A percentile compares a stretch with the other conserved stretches of the same genome.
These are phyloP conservation scores for Zaprionus africanus DNA, from an alignment of 1,140 invertebrate genomes.

Conservation along the genomic window DNA sequence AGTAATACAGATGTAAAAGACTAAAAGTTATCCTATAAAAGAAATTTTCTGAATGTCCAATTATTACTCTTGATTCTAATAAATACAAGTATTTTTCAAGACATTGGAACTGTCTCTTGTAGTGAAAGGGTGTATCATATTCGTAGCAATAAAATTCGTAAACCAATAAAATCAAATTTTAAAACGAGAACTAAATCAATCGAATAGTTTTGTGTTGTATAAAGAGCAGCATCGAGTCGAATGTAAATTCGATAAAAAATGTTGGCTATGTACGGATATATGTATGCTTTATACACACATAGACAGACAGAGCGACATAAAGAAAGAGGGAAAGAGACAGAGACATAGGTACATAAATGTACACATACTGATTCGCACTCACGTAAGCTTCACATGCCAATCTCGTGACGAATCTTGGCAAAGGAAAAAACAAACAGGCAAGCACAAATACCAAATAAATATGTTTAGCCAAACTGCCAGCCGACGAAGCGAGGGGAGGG, in stretches of 20 bases:
- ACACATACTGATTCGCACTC: slow-evolving; percentile 1
- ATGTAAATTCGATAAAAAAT: slow-evolving; percentile 32
- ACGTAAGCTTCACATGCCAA: slow-evolving; percentile 17
- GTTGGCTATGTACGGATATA: slow-evolving; percentile 13
- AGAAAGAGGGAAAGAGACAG: not conserved
- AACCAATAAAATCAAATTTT: not conserved
- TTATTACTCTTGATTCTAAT: not conserved
- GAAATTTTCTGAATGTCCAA: not conserved
- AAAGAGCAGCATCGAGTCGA: slow-evolving; percentile 32
- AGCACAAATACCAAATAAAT: slow-evolving; percentile 68
- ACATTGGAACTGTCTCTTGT: not conserved
- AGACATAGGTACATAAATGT: not conserved
- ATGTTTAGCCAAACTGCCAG: slow-evolving; percentile 77
- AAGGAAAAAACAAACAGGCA: slow-evolving; percentile 34
- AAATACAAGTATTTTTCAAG: not conserved
- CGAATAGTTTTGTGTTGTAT: not conserved
- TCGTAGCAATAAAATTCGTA: not conserved
- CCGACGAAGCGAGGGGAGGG: slow-evolving; percentile 17
- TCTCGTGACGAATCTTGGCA: slow-evolving; percentile 49
- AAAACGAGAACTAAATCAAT: slow-evolving; percentile 35
- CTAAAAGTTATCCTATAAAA: not conserved
- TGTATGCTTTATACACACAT: not conserved
- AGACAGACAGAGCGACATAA: not conserved
- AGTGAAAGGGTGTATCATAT: not conserved
- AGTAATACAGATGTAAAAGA: not conserved